Conservation (phyloP, 1,140 invertebrate species). For the Choristoneura fumiferana region DNA sequence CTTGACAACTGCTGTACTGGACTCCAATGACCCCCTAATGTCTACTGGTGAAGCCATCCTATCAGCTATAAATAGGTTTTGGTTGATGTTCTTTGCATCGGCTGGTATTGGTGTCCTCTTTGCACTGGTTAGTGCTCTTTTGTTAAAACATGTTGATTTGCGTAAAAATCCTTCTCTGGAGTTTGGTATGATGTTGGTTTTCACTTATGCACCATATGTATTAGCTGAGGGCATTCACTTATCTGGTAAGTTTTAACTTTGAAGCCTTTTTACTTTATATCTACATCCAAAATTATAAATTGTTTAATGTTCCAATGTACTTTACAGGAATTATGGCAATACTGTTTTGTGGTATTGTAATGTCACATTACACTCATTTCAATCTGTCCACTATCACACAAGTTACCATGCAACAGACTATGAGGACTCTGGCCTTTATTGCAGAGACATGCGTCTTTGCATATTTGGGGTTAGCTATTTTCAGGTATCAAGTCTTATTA, state of each 20-base stretch:
- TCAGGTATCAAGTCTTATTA: slow-evolving; percentile 82
- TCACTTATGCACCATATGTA: slow-evolving; percentile 98
- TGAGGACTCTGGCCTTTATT: slow-evolving; percentile 98
- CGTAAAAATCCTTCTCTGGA: slow-evolving; percentile 98
- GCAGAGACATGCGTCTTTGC: slow-evolving; percentile 99
- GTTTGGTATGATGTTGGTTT: slow-evolving; percentile 98
- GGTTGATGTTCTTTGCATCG: slow-evolving; percentile 98
- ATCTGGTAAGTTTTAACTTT: slow-evolving; percentile 83
- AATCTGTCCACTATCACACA: slow-evolving; percentile 99
- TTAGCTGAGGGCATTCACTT: slow-evolving; percentile 98
- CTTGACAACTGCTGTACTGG: slow-evolving; percentile 92
- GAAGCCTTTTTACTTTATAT: slow-evolving; percentile 13
- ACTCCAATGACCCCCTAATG: slow-evolving; percentile 86
- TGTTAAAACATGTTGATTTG: slow-evolving; percentile 97
- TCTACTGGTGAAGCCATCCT: slow-evolving; percentile 90
- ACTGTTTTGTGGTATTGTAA: slow-evolving; percentile 98
- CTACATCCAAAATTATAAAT: slow-evolving; percentile 12
- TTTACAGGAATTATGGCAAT: slow-evolving; percentile 98
- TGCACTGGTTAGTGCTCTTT: slow-evolving; percentile 94
- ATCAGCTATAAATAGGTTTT: slow-evolving; percentile 95
- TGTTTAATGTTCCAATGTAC: slow-evolving; percentile 23
- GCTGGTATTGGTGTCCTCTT: slow-evolving; percentile 97
- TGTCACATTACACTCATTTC: slow-evolving; percentile 99
- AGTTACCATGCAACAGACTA: slow-evolving; percentile 99
- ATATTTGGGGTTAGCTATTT: slow-evolving; percentile 98